These are phyloP conservation scores for Pseudachorutes palmiensis DNA, from an alignment of 1,140 invertebrate species.

Conservation along the genomic window DNA sequence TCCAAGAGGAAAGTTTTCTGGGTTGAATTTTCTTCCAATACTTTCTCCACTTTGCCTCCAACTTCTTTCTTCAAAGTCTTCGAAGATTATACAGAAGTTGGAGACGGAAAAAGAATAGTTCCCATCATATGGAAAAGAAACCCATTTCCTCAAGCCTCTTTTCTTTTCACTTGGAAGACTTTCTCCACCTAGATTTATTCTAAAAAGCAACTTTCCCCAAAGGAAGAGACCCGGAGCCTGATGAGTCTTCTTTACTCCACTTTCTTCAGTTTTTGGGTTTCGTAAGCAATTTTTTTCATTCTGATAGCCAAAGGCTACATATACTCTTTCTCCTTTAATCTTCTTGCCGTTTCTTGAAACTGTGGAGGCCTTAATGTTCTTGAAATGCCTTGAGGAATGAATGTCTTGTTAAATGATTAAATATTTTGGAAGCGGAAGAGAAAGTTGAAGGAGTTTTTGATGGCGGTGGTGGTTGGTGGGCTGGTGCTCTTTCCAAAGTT, in stretches of 20 bases:
- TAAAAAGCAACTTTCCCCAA: no score
- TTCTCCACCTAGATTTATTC: neutral
- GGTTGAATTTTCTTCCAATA: neutral
- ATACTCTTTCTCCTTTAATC: no score
- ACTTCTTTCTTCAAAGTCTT: no score
- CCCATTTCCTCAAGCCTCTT: neutral
- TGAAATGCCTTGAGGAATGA: constrained; percentile 6
- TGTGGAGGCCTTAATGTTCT: neutral
- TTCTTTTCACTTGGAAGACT: neutral
- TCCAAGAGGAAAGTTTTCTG: neutral
- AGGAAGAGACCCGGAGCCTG: no score
- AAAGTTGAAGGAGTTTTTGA: neutral
- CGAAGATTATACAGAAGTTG: no score
- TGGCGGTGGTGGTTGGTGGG: neutral
- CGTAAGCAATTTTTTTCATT: no score
- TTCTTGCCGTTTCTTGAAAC: neutral
- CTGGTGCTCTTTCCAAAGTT: neutral
- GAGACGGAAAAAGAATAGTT: constrained; percentile 2
- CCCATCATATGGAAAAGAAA: constrained; percentile 9
- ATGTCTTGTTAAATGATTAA: constrained; percentile 11
- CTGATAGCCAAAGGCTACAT: no score
- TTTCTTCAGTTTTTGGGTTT: no score
- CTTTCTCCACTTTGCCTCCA: constrained; percentile 10
- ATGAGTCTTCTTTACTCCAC: no score
- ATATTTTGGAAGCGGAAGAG: constrained; percentile 5